These are phyloP conservation scores for Ptyas mucosa DNA, from an alignment of 2,113 vertebrate genomes.

Conservation along the genomic window DNA sequence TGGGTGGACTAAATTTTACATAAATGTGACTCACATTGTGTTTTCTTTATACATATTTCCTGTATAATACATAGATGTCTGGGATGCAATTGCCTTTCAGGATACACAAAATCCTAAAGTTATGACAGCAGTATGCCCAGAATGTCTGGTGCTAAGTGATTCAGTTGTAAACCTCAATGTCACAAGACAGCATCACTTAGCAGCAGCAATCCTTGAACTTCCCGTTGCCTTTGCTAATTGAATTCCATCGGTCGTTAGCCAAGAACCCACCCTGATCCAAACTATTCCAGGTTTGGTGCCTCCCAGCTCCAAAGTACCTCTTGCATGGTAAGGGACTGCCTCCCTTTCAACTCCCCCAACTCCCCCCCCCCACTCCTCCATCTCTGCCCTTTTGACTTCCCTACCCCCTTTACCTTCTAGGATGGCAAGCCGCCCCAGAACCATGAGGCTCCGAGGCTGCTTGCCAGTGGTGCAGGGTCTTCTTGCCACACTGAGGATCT, in stretches of 20 bases:
- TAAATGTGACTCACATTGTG: neutral
- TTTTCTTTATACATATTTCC: neutral
- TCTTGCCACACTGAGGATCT: neutral
- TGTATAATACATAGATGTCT: neutral
- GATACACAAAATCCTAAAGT: neutral
- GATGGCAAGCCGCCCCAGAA: neutral
- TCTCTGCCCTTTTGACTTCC: neutral
- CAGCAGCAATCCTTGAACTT: neutral
- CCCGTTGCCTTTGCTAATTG: neutral
- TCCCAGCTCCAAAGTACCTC: neutral
- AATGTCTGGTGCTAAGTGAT: neutral
- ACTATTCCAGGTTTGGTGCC: neutral
- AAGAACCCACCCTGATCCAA: neutral
- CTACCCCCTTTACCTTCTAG: neutral
- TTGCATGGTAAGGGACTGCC: neutral
- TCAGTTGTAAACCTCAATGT: neutral
- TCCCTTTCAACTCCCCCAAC: neutral
- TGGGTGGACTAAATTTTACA: neutral
- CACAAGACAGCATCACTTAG: neutral
- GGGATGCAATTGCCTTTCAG: neutral
- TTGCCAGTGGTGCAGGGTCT: neutral
- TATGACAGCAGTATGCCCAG: neutral
- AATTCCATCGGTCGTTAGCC: neutral
- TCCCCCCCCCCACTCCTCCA: no score
- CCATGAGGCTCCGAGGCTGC: neutral